These are phyloP conservation scores for Rousettus madagascariensis DNA, from an alignment of 2,797 vertebrate species.

Conservation along the genomic window DNA sequence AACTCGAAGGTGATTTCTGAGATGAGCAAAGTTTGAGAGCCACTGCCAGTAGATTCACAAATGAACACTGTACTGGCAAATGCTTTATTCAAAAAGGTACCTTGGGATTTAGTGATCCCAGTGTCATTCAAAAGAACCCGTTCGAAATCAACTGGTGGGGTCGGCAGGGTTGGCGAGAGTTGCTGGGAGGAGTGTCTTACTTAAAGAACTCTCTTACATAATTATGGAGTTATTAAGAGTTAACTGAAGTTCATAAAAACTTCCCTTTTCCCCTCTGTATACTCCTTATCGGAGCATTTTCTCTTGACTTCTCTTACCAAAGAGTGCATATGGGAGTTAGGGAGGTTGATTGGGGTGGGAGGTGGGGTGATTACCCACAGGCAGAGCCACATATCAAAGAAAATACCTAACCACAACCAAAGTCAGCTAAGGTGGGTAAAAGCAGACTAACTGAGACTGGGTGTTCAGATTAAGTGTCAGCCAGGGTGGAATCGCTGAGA, in stretches of 20 bases:
- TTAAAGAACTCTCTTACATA: not conserved
- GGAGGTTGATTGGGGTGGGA: not conserved
- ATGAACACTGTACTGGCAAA: not conserved
- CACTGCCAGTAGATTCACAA: not conserved
- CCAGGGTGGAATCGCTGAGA: not conserved
- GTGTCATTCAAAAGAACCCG: not conserved
- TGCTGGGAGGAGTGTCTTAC: not conserved
- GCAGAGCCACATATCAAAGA: not conserved
- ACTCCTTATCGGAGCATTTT: not conserved
- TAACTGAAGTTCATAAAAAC: not conserved
- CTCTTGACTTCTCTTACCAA: not conserved
- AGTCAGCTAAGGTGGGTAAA: not conserved
- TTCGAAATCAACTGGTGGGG: not conserved
- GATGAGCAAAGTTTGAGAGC: not conserved
- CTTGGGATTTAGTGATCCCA: not conserved
- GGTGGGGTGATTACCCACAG: not conserved
- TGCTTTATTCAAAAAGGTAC: not conserved
- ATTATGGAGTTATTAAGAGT: not conserved
- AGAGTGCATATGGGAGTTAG: not conserved
- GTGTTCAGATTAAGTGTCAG: not conserved
- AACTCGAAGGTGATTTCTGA: not conserved
- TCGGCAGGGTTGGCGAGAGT: fast-evolving
- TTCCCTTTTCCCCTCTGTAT: not conserved
- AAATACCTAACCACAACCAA: not conserved
- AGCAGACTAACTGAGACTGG: not conserved